phyloP scores from a whole-genome alignment of 2,888 invertebrate genomes.

The Abscondita cerata region DNA sequence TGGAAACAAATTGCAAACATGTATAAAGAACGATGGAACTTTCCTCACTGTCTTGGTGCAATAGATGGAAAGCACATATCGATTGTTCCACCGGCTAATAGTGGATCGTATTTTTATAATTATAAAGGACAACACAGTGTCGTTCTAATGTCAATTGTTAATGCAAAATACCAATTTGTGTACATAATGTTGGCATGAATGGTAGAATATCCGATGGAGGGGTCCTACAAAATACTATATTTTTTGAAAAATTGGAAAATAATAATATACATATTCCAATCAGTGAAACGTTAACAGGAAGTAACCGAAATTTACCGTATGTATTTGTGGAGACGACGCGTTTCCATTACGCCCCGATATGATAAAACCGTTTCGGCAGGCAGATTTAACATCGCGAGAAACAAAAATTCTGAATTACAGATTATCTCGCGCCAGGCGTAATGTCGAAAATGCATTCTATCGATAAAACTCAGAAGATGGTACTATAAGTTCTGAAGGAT shows the following conservation, averaged over 20 bases:
- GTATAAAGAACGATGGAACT: constrained; percentile 24
- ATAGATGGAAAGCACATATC: constrained; percentile 34
- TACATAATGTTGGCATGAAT: constrained; percentile 30
- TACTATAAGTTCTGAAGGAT: constrained; percentile 22
- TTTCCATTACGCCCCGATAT: constrained; percentile 29
- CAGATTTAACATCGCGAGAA: constrained; percentile 1
- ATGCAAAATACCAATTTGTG: constrained; percentile 37
- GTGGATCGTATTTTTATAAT: no score
- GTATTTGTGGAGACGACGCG: constrained; percentile 15
- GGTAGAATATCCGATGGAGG: constrained; percentile 9
- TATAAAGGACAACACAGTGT: constrained; percentile 19
- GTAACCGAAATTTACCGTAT: constrained; percentile 23
- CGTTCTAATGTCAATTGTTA: constrained; percentile 9
- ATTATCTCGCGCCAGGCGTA: constrained; percentile 31
- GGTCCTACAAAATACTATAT: constrained; percentile 4
- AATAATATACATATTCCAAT: constrained; percentile 22
- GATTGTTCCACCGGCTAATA: constrained; percentile 21
- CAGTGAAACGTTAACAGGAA: constrained; percentile 12
- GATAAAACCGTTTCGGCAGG: constrained; percentile 21
- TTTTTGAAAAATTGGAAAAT: constrained; percentile 19
- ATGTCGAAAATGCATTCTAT: constrained; percentile 36
- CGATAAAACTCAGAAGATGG: constrained; percentile 28
- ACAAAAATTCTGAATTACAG: constrained; percentile 18
- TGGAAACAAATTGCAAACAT: constrained; percentile 32
- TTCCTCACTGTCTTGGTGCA: constrained; percentile 6